Evolutionary conservation across 2,797 vertebrate species (phyloP).

Genomic region (Avahi laniger): DNA sequence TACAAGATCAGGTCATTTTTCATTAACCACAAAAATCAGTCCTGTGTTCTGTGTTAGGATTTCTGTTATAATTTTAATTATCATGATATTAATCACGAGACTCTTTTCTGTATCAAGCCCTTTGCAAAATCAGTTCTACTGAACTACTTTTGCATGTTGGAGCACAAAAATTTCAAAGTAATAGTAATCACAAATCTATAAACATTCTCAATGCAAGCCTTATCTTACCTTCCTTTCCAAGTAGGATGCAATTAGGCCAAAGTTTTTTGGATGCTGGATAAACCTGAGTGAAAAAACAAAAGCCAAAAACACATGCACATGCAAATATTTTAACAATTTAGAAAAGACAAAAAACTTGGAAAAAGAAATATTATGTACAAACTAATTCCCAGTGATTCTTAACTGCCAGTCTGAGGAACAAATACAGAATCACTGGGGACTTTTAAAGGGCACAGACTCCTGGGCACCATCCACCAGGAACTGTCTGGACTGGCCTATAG

Average conservation of each 20-base stretch:
- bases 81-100: background rate
- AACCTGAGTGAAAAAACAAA: slow-evolving; percentile 88
- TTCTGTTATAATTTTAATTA: slow-evolving; percentile 33
- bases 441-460: background rate
- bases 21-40: background rate
- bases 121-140: slow-evolving; percentile 31
- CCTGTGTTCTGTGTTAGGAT: slow-evolving; percentile 9
- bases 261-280: slow-evolving; percentile 99
- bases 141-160: background rate
- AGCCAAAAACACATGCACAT: background rate
- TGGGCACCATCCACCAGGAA: background rate
- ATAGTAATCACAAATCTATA: slow-evolving; percentile 18
- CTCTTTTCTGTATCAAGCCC: slow-evolving; percentile 5
- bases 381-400: slow-evolving; percentile 1
- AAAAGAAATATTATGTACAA: background rate
- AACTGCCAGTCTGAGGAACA: background rate
- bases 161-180: slow-evolving; percentile 26
- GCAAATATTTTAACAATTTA: slow-evolving; percentile 56
- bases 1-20: slow-evolving; percentile 6
- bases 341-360: background rate
- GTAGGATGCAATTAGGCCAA: slow-evolving; percentile 97
- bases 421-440: background rate
- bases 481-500: background rate
- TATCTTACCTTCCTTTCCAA: slow-evolving; percentile 97
- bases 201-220: slow-evolving; percentile 2